Evolutionary conservation across 2,797 vertebrate genomes (phyloP), one percentile per base, ranked within the genome.

Genomic region (Hipposideros larvatus): DNA sequence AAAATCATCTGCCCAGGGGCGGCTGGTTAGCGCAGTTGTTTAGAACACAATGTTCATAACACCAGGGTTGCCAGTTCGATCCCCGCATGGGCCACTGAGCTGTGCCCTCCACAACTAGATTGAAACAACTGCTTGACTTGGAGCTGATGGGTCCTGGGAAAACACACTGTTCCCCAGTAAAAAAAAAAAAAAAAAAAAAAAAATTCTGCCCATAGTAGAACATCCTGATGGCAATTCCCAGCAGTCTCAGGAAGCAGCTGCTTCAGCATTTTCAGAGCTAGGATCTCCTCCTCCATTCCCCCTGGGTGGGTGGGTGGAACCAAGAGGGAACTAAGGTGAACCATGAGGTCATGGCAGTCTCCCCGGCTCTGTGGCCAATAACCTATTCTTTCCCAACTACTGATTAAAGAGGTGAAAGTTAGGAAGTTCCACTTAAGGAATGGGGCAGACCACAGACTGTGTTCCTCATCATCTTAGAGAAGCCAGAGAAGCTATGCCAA

Each of bases 261-360:
- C 37, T 94, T 71, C 31, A 93, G 65, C 7, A 43, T 88, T 88
- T 86, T 80, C 85, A 95, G 74, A 91, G 37, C 94, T 41, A 68
- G 77, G 74, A 26, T 28, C 13, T 88, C 22, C 24, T 51, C 11
- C 41, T 34, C 10, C 74, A n/a, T 10, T 34, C 61, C 21, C 16
- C 26, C 22, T 57, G 55, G 70, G n/a, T 13, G n/a, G 28, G 31
- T 22, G 19, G 2, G 21, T 34, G 11, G 21, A 28, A 71, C 19
- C 22, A 57, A 46, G 37, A 85, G 13, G 41, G n/a, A 91, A 90
- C 8, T 31, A 95, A 73, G 37, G 68, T 48, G 28, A 96, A 31
- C 57, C n/a, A 14, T n/a, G 11, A 16, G 21, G 28, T 51, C 57
- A 66, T 34, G 13, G 6, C 41, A 70, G 34, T 48, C 88, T 85